phyloP scores from a whole-genome alignment of 2,113 vertebrate species.

The Hystrix cristata region DNA sequence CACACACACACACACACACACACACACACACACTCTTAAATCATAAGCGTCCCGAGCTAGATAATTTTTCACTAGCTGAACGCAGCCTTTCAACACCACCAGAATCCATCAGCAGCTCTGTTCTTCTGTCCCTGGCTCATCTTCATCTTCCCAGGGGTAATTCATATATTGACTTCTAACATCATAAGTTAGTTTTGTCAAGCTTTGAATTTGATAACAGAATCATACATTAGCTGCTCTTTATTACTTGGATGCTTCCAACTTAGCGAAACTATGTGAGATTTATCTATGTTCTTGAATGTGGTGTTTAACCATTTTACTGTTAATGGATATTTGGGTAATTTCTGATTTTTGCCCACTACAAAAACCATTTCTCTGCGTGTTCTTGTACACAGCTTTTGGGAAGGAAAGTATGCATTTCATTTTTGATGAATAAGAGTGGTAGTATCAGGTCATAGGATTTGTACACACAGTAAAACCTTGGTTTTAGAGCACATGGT shows the following conservation, averaged over 20 bases:
- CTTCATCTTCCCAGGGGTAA: not conserved
- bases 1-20: not conserved
- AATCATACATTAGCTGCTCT: not conserved
- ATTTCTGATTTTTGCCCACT: not conserved
- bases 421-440: not conserved
- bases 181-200: not conserved
- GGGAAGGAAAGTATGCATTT: not conserved
- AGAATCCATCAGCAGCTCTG: not conserved
- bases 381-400: not conserved
- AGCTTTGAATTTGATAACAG: not conserved
- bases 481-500: not conserved
- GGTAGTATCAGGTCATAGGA: not conserved
- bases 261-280: not conserved
- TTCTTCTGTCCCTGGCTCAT: not conserved
- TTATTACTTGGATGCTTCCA: not conserved
- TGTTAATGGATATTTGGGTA: not conserved
- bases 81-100: not conserved
- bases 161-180: not conserved
- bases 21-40: not conserved
- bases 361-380: not conserved
- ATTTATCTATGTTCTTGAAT: not conserved
- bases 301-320: not conserved
- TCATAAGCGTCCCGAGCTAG: not conserved
- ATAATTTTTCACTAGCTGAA: conserved; percentile 4
- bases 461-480: not conserved